phyloP scores from a whole-genome alignment of 2,113 vertebrate genomes.

The Connochaetes taurinus region DNA sequence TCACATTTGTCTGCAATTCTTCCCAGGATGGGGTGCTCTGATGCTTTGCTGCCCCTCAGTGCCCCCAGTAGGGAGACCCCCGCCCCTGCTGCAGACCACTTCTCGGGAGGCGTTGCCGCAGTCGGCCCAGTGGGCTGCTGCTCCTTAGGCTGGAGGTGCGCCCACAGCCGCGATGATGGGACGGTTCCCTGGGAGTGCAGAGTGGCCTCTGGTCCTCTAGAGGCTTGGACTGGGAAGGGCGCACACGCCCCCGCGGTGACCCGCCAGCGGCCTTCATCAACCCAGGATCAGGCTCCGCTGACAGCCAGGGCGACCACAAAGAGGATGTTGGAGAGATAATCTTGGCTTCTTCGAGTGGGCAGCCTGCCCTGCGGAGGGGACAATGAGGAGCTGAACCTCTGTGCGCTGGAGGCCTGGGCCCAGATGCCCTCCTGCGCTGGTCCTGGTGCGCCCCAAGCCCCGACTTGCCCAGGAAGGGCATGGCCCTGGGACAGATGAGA shows the following conservation, averaged over 20 bases:
- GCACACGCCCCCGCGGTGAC: neutral
- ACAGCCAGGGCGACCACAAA: neutral
- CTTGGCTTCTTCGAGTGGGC: neutral
- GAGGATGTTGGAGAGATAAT: neutral
- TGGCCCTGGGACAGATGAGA: neutral
- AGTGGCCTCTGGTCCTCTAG: neutral
- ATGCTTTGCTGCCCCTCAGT: neutral
- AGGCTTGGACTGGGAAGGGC: neutral
- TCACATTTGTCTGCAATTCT: neutral
- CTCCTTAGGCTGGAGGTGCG: neutral
- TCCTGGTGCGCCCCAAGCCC: accelerated
- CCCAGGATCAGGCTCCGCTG: neutral
- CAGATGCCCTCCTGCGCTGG: accelerated
- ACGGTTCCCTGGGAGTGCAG: neutral
- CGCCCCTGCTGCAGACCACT: neutral
- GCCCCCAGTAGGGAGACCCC: neutral
- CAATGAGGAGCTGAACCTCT: neutral
- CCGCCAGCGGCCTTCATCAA: neutral
- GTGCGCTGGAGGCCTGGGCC: neutral
- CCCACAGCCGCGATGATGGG: neutral
- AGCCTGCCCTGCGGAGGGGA: neutral
- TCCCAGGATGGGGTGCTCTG: neutral
- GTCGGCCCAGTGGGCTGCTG: neutral
- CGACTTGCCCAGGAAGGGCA: accelerated
- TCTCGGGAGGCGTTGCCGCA: neutral